Evolutionary conservation across 1,140 invertebrate genomes (phyloP), one percentile per base, ranked within the genome.

Genomic region (Anagrus nilaparvatae): DNA sequence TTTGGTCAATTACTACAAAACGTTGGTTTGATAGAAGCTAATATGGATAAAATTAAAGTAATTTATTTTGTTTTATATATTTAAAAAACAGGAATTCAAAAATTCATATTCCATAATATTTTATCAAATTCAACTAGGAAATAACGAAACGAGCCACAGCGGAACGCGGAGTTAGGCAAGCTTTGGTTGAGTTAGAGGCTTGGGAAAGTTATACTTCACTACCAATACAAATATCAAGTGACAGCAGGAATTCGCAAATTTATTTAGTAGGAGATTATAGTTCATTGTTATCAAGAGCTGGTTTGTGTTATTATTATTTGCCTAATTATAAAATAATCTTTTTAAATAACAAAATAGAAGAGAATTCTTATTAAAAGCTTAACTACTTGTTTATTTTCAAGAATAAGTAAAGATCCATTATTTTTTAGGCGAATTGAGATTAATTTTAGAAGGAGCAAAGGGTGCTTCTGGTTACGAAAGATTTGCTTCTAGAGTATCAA

Each of bases 81-180:
- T n/a, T n/a, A n/a, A n/a, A n/a, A n/a, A n/a, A n/a, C n/a, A n/a
- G n/a, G n/a, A n/a, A n/a, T n/a, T n/a, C n/a, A n/a, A n/a, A n/a
- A n/a, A n/a, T n/a, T n/a, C n/a, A n/a, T n/a, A n/a, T n/a, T n/a
- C n/a, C n/a, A n/a, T n/a, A 9, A 37, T 12, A 31, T 12, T 46
- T 33, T 43, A 37, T 43, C 16, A 10, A 42, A 46, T 40, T 39
- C 37, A 50, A 62, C 19, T 43, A 84, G 79, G 78, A 82, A 39
- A 68, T 93, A 53, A 83, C 84, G 48, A 75, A 76, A 46, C 65
- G 79, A 60, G 88, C 89, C 10, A 72, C 84, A 25, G 91, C 88
- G 20, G 96, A 99, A 69, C 82, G 95, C 32, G 84, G 91, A 0
- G 88, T 99, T 24, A 65, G 93, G 8, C 90, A 95, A 65, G 92